Conservation (phyloP, 2,797 vertebrate species). For the Aotus griseimembra region DNA sequence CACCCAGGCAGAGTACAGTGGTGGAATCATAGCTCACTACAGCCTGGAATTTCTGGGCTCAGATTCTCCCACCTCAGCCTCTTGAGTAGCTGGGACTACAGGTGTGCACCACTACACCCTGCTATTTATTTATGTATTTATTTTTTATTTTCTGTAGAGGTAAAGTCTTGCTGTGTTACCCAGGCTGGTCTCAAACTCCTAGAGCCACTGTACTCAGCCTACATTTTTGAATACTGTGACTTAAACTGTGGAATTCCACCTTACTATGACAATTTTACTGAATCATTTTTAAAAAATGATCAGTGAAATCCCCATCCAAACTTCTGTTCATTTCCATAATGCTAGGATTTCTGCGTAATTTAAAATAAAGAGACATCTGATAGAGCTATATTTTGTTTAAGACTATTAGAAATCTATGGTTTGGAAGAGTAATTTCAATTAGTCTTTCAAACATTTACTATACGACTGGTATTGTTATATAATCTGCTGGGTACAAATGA, state of each 20-base stretch:
- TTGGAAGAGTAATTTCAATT: neutral
- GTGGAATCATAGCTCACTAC: neutral
- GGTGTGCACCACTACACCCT: neutral
- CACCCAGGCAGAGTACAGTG: neutral
- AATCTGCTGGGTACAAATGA: neutral
- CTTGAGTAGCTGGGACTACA: neutral
- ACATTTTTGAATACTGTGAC: neutral
- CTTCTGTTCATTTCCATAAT: neutral
- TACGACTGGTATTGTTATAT: neutral
- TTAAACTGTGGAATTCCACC: neutral
- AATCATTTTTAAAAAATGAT: neutral
- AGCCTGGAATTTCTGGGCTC: neutral
- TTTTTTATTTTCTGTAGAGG: neutral
- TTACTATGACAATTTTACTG: neutral
- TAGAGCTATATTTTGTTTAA: neutral
- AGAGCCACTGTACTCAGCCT: neutral
- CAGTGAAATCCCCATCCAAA: neutral
- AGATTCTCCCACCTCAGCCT: neutral
- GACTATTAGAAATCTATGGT: neutral
- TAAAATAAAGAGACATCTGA: neutral
- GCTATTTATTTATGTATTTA: neutral
- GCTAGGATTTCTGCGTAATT: neutral
- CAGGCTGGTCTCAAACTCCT: neutral
- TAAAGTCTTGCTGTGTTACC: neutral
- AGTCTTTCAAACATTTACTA: neutral